Conservation (phyloP, 2,888 invertebrate genomes). For the Hoplodrina blanda region DNA sequence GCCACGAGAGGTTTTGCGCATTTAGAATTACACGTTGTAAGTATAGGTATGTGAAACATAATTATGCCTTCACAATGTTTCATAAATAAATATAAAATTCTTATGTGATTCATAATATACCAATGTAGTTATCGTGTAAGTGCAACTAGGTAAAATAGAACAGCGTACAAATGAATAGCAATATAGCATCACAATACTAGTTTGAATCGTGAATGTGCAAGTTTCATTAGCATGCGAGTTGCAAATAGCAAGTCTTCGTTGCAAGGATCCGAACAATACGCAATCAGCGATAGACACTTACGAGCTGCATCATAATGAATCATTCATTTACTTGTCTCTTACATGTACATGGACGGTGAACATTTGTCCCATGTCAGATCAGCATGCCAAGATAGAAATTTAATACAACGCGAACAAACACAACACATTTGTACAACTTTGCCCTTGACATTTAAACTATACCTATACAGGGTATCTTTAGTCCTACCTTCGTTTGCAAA, state of each 20-base stretch:
- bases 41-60: too few species aligned
- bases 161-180: slow-evolving; percentile 10
- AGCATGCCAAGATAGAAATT: slow-evolving; percentile 21
- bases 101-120: too few species aligned
- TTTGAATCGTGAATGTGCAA: slow-evolving; percentile 41
- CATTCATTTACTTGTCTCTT: slow-evolving; percentile 22
- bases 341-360: slow-evolving; percentile 15
- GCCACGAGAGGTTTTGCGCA: too few species aligned
- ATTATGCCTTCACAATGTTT: too few species aligned
- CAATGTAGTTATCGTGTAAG: background rate
- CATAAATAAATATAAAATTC: too few species aligned
- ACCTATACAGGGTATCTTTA: slow-evolving; percentile 16
- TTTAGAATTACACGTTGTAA: too few species aligned
- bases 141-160: background rate
- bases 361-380: slow-evolving; percentile 45
- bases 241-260: slow-evolving; percentile 42
- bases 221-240: slow-evolving; percentile 54
- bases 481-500: slow-evolving; percentile 38
- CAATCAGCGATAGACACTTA: slow-evolving; percentile 50
- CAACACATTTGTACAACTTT: slow-evolving; percentile 33
- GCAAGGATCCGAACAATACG: slow-evolving; percentile 48
- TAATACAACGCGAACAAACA: slow-evolving; percentile 23
- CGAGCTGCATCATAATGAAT: slow-evolving; percentile 30
- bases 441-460: slow-evolving; percentile 53
- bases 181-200: slow-evolving; percentile 13